Percentiles rank a stretch among this genome's conserved stretches.
Conservation (phyloP, 2,888 invertebrate genomes). For the Meganola albula region DNA sequence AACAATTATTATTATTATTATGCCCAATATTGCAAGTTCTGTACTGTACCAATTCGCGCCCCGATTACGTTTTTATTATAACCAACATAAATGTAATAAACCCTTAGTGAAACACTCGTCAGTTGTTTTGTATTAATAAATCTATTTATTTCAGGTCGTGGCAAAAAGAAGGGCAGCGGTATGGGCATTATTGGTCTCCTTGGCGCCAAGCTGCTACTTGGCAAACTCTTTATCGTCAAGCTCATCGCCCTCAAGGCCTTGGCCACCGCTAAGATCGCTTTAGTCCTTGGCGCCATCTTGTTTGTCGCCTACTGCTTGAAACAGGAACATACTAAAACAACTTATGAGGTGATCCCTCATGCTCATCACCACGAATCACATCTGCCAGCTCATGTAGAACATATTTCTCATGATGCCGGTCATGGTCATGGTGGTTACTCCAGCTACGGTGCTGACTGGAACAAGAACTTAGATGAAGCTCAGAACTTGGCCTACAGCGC, state of each 20-base stretch:
- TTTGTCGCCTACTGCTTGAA: conserved; percentile 67
- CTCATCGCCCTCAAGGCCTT: conserved; percentile 89
- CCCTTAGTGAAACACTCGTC: too few relatives aligned
- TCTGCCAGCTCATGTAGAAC: conserved; percentile 80
- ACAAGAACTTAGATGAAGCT: conserved; percentile 79
- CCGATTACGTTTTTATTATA: too few relatives aligned
- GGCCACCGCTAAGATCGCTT: conserved; percentile 87
- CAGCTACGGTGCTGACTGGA: conserved; percentile 66
- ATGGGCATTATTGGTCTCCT: conserved; percentile 83
- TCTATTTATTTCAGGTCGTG: too few relatives aligned
- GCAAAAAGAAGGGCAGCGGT: conserved; percentile 82
- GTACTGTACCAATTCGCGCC: too few relatives aligned
- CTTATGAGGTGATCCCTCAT: conserved; percentile 67
- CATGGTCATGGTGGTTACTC: conserved; percentile 48
- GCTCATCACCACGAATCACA: conserved; percentile 76
- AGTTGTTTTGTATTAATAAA: too few relatives aligned
- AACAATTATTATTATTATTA: too few relatives aligned
- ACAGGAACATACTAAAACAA: conserved; percentile 64
- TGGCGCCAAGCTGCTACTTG: conserved; percentile 61
- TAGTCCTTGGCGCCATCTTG: conserved; percentile 85
- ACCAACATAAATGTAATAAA: too few relatives aligned
- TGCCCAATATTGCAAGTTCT: too few relatives aligned
- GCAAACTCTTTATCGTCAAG: conserved; percentile 85
- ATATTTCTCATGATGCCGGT: conserved; percentile 59
- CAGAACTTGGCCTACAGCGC: conserved; percentile 85